Evolutionary conservation across 1,140 invertebrate genomes (phyloP), one percentile per base, ranked within the genome.

Genomic region (Harpegnathos saltator): DNA sequence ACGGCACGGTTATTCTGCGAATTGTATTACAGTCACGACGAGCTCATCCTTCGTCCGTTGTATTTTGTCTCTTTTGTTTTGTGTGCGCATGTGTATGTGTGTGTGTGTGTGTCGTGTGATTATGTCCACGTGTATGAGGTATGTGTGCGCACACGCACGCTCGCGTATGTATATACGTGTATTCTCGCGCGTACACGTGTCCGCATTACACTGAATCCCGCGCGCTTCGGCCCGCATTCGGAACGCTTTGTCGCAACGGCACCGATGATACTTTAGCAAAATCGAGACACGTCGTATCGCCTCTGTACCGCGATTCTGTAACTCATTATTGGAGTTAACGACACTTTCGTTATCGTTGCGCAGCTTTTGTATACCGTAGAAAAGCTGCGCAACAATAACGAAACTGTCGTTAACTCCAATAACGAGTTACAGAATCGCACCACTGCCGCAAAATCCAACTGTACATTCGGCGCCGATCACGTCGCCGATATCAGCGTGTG

Each of bases 131-230:
- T 44, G 17, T 48, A 56, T 48, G 26, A 29, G 24, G 38, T 15
- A n/a, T 29, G 38, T 63, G 50, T 14, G 33, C 17, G 54, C 68
- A 44, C 38, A 14, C 22, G 12, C 19, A 48, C 29, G 22, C 50
- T 1, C 44, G 17, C 22, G 26, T 26, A 2, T 15, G 33, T n/a
- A 48, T 14, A 14, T 7, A 58, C 65, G 29, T 17, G n/a, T 33
- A 24, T 48, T 66, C n/a, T 26, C 63, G n/a, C 22, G 44, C 66
- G 33, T 29, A 15, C 58, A 17, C 48, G 15, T 26, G 65, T 56
- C 56, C 58, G 58, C 69, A 80, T 80, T 80, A 80, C 75, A 80
- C 75, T 80, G 63, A 62, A 85, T n/a, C 74, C 61, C 24, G 75
- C 59, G 29, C 71, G 59, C 44, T 19, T 73, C 56, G 82, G 38